A percentile compares a stretch with the other conserved stretches of the same genome.
phyloP scores from a whole-genome alignment of 2,888 invertebrate genomes.

The Dexiosoma caninum region DNA sequence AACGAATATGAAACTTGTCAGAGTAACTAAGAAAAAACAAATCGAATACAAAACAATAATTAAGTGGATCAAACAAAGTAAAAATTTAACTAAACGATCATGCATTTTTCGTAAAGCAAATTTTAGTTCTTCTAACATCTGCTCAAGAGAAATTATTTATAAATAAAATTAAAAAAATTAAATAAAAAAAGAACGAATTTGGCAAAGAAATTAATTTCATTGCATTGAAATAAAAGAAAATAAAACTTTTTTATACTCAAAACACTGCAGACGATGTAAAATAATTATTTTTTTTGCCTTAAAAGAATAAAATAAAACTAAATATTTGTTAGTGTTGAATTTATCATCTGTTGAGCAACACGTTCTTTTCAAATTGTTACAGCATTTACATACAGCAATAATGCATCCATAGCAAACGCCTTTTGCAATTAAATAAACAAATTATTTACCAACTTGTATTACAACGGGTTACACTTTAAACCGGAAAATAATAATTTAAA shows the following conservation, averaged over 20 bases:
- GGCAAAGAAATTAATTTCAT: not conserved
- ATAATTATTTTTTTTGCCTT: not conserved
- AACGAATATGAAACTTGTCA: not conserved
- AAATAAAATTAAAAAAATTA: not conserved
- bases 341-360: conserved; percentile 10
- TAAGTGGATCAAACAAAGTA: not conserved
- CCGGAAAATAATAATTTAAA: conserved; percentile 35
- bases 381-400: conserved; percentile 21
- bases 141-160: not conserved
- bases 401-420: conserved; percentile 8
- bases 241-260: not conserved
- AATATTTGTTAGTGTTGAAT: conserved; percentile 22
- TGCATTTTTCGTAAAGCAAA: not conserved
- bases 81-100: not conserved
- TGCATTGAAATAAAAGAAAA: conserved; percentile 17
- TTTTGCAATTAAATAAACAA: not conserved
- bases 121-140: not conserved
- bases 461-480: conserved; percentile 20
- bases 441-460: not conserved
- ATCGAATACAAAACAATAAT: not conserved
- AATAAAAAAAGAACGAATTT: not conserved
- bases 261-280: not conserved
- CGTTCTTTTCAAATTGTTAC: not conserved
- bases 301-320: not conserved
- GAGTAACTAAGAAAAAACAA: no score